Evolutionary conservation across 2,888 invertebrate species (phyloP).

Genomic region (Trachelus troglodyta): DNA sequence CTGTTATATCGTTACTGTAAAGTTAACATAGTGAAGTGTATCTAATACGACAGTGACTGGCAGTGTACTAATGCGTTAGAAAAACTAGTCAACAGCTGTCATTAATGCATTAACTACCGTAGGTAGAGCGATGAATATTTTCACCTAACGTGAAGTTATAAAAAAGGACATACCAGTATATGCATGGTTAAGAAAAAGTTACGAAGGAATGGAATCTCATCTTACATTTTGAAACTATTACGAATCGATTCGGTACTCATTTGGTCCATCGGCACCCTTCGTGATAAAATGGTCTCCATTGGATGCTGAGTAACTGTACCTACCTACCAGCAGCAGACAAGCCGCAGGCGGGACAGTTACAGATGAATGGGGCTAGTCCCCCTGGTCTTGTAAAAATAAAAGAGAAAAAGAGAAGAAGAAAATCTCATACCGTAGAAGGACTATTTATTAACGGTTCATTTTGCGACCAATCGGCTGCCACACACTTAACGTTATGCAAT

Average conservation of each 20-base stretch:
- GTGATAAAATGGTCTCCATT: not conserved
- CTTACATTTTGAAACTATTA: not conserved
- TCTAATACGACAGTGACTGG: not conserved
- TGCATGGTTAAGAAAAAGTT: not conserved
- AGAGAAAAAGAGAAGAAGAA: conserved; percentile 1
- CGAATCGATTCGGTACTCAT: conserved; percentile 4
- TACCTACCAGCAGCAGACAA: not conserved
- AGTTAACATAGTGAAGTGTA: not conserved
- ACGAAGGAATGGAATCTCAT: not conserved
- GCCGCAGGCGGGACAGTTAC: conserved; percentile 1
- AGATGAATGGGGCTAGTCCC: conserved; percentile 6
- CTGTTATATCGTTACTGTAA: conserved; percentile 30
- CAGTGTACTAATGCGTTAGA: not conserved
- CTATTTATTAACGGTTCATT: conserved; percentile 27
- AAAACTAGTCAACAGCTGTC: not conserved
- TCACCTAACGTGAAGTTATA: not conserved
- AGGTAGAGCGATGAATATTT: not conserved
- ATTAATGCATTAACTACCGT: not conserved
- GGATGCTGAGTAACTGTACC: conserved; percentile 2
- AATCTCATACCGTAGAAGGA: conserved; percentile 22
- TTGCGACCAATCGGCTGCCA: conserved; percentile 19
- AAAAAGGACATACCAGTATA: not conserved
- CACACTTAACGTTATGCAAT: conserved; percentile 33
- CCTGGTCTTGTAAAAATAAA: not conserved
- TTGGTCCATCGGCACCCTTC: conserved; percentile 4